Conservation (phyloP, 2,888 invertebrate species). For the Acanthoscelides obtectus region DNA sequence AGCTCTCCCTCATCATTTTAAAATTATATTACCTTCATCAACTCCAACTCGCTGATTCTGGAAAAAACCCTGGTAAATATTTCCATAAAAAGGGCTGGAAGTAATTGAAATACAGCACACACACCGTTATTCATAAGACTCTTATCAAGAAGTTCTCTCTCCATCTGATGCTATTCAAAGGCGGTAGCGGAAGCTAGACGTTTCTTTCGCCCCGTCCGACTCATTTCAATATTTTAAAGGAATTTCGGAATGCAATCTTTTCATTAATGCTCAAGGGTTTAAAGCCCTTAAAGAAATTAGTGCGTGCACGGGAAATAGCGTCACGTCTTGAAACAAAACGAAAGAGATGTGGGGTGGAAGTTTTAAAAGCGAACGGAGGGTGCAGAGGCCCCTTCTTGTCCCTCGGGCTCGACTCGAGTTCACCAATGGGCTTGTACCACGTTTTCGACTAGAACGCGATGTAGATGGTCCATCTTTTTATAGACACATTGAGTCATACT, state of each 20-base stretch:
- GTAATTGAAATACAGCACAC: not conserved
- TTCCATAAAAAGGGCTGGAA: not conserved
- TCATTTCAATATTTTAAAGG: slow-evolving; percentile 34
- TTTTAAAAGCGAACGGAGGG: slow-evolving; percentile 28
- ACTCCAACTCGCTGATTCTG: not conserved
- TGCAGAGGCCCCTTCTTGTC: slow-evolving; percentile 15
- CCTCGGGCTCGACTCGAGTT: not conserved
- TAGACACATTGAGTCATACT: too few relatives aligned
- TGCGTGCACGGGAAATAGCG: slow-evolving; percentile 42
- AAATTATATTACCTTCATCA: not conserved
- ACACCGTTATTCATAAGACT: not conserved
- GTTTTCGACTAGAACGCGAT: too few relatives aligned
- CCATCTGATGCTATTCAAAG: not conserved
- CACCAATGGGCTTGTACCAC: not conserved
- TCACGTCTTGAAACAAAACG: slow-evolving; percentile 44
- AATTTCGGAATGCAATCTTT: slow-evolving; percentile 40
- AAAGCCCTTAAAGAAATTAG: slow-evolving; percentile 42
- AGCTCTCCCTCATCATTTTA: too few relatives aligned
- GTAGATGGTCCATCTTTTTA: too few relatives aligned
- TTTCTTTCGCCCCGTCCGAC: slow-evolving; percentile 5
- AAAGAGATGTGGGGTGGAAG: slow-evolving; percentile 39
- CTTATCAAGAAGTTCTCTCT: not conserved
- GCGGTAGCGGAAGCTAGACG: not conserved
- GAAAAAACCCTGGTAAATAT: not conserved
- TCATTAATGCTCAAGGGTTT: slow-evolving; percentile 39